Evolutionary conservation across 2,888 invertebrate species (phyloP), one percentile per base, ranked within the genome.

Genomic region (Siphlonurus alternatus): DNA sequence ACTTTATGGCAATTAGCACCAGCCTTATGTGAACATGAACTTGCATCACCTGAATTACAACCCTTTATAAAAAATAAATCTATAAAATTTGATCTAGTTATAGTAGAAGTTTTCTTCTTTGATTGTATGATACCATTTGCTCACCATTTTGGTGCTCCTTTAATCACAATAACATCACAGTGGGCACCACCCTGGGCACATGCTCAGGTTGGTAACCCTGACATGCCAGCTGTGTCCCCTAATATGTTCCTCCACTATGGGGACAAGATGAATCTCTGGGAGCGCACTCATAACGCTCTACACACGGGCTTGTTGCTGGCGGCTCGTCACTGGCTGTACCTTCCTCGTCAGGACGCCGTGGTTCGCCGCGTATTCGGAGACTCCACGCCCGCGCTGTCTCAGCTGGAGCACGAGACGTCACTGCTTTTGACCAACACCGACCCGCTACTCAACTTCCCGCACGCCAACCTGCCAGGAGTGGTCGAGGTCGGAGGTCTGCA

Each of bases 51-150:
- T 22, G 56, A 22, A n/a, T 22, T 56, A n/a, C n/a, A 56, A 56
- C n/a, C 5, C 7, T 20, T 56, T 3, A 10, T 56, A 7, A 5
- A 56, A 5, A 56, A 56, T 56, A 56, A 56, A 56, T 18, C 5
- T 22, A 22, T 56, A 10, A 56, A 22, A 56, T 64, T 53, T 61
- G 60, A 64, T 61, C 23, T 64, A 5, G 61, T 64, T n/a, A 23
- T 64, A 19, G 64, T 64, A 20, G 64, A 64, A 25, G 20, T 61
- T 20, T 64, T 64, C 23, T 64, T 64, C 53, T 60, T 61, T 24
- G 64, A 64, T 53, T 64, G 64, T 53, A 23, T 64, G 1, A 2
- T 53, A 23, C 60, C 61, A 5, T 60, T 64, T 60, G 24, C 64
- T 1, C 23, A 51, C 18, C 60, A 61, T 64, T 61, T 61, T 53